Evolutionary conservation across 2,888 invertebrate genomes (phyloP).

Genomic region (Mystacides longicornis): DNA sequence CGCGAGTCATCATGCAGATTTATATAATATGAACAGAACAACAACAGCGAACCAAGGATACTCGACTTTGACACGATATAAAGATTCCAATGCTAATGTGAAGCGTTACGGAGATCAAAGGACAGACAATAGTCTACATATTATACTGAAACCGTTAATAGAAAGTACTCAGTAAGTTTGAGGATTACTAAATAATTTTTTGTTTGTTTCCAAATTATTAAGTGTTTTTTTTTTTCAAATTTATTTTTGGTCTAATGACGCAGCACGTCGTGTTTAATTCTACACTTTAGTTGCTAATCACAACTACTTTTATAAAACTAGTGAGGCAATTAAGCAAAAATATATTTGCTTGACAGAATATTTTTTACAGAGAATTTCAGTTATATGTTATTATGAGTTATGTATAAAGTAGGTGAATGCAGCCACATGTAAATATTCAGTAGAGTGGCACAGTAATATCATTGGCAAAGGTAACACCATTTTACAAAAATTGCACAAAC

Average conservation of each 20-base stretch:
- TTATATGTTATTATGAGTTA: background rate
- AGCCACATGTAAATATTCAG: background rate
- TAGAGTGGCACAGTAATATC: background rate
- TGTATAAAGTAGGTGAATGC: background rate
- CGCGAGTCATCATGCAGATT: conserved; percentile 22
- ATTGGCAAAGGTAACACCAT: background rate
- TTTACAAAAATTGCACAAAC: background rate
- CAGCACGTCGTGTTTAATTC: background rate
- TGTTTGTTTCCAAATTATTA: background rate
- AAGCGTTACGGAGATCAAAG: conserved; percentile 34
- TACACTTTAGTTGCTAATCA: background rate
- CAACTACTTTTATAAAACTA: background rate
- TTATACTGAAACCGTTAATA: conserved; percentile 51
- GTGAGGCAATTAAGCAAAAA: no score
- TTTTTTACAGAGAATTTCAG: background rate
- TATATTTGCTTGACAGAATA: background rate
- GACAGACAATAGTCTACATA: conserved; percentile 50
- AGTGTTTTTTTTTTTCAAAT: background rate
- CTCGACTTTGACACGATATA: conserved; percentile 21
- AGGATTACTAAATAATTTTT: background rate
- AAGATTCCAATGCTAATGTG: conserved; percentile 31
- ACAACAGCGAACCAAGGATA: conserved; percentile 14
- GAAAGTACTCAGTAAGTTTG: conserved; percentile 52
- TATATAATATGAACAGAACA: conserved; percentile 22
- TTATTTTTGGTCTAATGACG: no score